These are phyloP conservation scores for Nomada ferruginata DNA, from an alignment of 2,888 invertebrate genomes.

Conservation along the genomic window DNA sequence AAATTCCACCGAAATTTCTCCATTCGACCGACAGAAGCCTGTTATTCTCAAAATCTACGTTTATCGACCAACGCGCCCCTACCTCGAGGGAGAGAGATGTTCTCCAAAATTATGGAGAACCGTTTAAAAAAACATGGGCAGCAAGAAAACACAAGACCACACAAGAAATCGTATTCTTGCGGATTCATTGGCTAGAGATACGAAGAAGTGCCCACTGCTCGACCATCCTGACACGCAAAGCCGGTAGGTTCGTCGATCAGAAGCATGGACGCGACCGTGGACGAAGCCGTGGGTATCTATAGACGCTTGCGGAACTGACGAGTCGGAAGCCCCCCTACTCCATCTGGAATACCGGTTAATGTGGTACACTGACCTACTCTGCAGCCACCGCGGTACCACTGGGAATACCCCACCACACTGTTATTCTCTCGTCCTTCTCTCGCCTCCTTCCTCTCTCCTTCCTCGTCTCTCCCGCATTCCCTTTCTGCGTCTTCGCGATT, in stretches of 20 bases:
- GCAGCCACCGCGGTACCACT: conserved; percentile 71
- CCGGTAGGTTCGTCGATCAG: conserved; percentile 38
- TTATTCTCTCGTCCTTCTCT: conserved; percentile 73
- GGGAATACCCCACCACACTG: conserved; percentile 69
- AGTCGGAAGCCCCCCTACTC: conserved; percentile 78
- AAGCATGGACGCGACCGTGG: conserved; percentile 57
- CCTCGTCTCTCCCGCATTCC: conserved; percentile 57
- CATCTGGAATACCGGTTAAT: conserved; percentile 78
- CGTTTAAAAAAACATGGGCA: too few relatives aligned
- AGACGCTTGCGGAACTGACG: conserved; percentile 79
- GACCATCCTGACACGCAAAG: conserved; percentile 43
- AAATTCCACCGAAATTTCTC: too few relatives aligned
- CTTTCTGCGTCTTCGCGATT: conserved; percentile 44
- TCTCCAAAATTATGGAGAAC: too few relatives aligned
- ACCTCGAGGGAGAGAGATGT: too few relatives aligned
- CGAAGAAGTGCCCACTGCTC: not conserved
- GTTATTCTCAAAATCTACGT: too few relatives aligned
- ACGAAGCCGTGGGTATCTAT: conserved; percentile 65
- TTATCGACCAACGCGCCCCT: too few relatives aligned
- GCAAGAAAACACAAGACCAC: too few relatives aligned
- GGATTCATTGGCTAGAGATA: too few relatives aligned
- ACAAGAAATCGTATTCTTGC: too few relatives aligned
- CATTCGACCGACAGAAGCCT: too few relatives aligned
- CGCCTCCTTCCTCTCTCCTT: conserved; percentile 56
- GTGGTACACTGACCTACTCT: conserved; percentile 85